phyloP scores from a whole-genome alignment of 2,113 vertebrate species.

The Elachura formosa region DNA sequence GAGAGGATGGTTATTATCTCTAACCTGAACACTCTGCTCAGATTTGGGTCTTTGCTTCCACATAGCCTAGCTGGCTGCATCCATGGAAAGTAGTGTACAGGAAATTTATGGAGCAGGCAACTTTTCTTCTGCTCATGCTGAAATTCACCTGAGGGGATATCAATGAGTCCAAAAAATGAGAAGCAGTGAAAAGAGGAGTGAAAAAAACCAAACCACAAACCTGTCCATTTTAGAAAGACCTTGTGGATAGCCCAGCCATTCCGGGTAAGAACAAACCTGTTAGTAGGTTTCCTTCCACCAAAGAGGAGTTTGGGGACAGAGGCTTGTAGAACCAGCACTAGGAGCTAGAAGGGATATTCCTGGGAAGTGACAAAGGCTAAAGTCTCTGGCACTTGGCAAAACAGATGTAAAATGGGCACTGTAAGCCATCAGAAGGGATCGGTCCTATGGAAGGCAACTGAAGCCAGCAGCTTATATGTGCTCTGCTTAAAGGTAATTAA shows the following conservation, averaged over 20 bases:
- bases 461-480: neutral
- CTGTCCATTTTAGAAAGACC: neutral
- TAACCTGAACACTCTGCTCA: neutral
- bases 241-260: accelerated
- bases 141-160: neutral
- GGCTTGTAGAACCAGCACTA: neutral
- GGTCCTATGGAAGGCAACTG: neutral
- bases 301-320: neutral
- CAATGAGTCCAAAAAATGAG: neutral
- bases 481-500: neutral
- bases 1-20: neutral
- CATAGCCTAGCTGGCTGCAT: neutral
- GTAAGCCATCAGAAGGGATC: neutral
- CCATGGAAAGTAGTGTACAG: accelerated
- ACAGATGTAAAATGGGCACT: neutral
- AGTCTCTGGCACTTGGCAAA: neutral
- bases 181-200: neutral
- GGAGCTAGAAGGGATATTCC: neutral
- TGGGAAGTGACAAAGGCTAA: neutral
- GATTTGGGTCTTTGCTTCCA: neutral
- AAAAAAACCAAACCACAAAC: neutral
- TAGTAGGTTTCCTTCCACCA: neutral
- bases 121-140: neutral
- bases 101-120: neutral
- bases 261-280: neutral